These are phyloP conservation scores for Anoplophora glabripennis DNA, from an alignment of 1,140 invertebrate species.

Conservation along the genomic window DNA sequence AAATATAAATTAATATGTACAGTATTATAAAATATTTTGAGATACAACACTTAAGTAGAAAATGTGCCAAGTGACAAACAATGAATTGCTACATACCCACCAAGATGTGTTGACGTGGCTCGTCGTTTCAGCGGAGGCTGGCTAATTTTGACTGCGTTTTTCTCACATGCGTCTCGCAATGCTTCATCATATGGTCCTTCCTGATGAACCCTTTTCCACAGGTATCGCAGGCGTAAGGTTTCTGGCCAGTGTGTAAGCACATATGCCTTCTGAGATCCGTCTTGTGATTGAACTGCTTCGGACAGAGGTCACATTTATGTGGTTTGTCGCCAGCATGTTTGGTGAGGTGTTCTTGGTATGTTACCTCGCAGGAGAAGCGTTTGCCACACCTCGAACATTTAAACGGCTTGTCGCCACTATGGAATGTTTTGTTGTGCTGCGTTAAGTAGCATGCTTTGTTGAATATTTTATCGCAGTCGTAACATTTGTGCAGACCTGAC, in stretches of 20 bases:
- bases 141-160: constrained; percentile 31
- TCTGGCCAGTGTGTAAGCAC: constrained; percentile 79
- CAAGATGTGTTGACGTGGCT: neutral
- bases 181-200: constrained; percentile 94
- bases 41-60: constrained; percentile 27
- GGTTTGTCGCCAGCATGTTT: constrained; percentile 84
- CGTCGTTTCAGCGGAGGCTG: constrained; percentile 16
- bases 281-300: constrained; percentile 88
- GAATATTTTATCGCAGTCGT: constrained; percentile 80
- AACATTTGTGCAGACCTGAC: constrained; percentile 63
- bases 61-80: constrained; percentile 24
- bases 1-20: constrained; percentile 31
- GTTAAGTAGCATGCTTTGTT: constrained; percentile 84
- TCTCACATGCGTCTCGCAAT: constrained; percentile 77
- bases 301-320: constrained; percentile 83
- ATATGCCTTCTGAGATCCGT: constrained; percentile 86
- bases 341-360: constrained; percentile 66
- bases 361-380: constrained; percentile 66
- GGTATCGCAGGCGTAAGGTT: constrained; percentile 75
- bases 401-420: constrained; percentile 79
- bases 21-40: constrained; percentile 28
- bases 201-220: constrained; percentile 89
- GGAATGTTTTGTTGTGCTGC: constrained; percentile 87
- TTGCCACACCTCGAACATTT: constrained; percentile 84
- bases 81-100: constrained; percentile 1